Evolutionary conservation across 2,797 vertebrate species (phyloP).

Genomic region (Hemibagrus guttatus): DNA sequence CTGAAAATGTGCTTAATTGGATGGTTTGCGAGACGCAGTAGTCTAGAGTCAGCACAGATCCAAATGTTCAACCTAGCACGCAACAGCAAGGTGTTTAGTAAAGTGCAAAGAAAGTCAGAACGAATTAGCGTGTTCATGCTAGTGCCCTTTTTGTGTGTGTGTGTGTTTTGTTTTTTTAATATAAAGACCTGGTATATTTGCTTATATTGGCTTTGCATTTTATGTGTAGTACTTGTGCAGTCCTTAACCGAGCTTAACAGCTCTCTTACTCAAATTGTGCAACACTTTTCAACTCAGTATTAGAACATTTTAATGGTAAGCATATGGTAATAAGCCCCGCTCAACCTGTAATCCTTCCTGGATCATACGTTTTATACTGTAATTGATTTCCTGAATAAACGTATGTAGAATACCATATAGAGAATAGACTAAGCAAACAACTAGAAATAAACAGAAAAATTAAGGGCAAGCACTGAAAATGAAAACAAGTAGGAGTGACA

Average conservation of each 20-base stretch:
- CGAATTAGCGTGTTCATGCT: neutral
- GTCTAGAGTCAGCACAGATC: constrained; percentile 33
- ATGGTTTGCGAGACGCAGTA: constrained; percentile 33
- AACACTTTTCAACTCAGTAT: neutral
- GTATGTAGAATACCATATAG: neutral
- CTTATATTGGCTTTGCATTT: neutral
- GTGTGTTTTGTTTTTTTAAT: neutral
- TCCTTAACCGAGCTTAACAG: neutral
- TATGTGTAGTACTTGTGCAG: neutral
- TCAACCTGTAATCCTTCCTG: neutral
- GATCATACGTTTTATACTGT: neutral
- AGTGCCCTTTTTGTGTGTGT: no score
- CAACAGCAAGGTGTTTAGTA: constrained; percentile 15
- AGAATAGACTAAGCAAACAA: neutral
- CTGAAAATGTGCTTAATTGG: constrained; percentile 50
- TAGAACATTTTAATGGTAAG: neutral
- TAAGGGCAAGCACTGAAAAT: constrained; percentile 23
- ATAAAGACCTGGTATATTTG: neutral
- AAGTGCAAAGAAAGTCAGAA: constrained; percentile 5
- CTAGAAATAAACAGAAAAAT: neutral
- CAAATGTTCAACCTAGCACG: constrained; percentile 20
- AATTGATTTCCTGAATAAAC: neutral
- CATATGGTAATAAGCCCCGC: neutral
- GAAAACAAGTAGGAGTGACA: constrained; percentile 32
- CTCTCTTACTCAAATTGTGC: neutral